phyloP scores from a whole-genome alignment of 2,888 invertebrate genomes.

The Dryobotodes eremita region DNA sequence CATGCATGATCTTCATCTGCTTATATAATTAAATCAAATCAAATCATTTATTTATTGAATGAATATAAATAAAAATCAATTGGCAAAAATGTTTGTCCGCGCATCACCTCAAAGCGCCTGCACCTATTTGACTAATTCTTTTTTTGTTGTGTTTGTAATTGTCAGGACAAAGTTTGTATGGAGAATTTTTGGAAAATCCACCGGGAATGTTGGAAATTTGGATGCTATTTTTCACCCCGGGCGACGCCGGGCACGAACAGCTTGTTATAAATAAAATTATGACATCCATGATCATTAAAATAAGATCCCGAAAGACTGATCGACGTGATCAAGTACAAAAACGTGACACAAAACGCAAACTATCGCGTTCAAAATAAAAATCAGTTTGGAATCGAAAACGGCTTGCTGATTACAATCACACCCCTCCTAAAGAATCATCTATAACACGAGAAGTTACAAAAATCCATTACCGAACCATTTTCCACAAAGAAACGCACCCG shows the following conservation, averaged over 20 bases:
- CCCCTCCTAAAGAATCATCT: constrained; percentile 48
- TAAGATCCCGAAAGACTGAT: constrained; percentile 39
- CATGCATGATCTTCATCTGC: neutral
- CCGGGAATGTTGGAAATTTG: too few species aligned
- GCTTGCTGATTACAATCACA: constrained; percentile 52
- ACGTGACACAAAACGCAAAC: constrained; percentile 27
- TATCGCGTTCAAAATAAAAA: constrained; percentile 29
- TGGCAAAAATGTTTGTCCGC: too few species aligned
- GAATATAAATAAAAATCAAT: too few species aligned
- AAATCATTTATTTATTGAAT: too few species aligned
- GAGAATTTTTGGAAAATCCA: too few species aligned
- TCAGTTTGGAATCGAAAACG: constrained; percentile 24
- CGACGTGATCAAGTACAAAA: constrained; percentile 18
- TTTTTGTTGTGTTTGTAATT: too few species aligned
- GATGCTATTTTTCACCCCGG: too few species aligned
- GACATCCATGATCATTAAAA: constrained; percentile 20
- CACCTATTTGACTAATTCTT: too few species aligned
- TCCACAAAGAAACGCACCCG: constrained; percentile 35
- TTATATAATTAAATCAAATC: too few species aligned
- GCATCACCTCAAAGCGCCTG: too few species aligned
- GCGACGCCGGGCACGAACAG: too few species aligned
- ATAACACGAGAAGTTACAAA: constrained; percentile 45
- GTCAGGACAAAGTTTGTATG: too few species aligned
- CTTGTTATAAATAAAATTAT: constrained; percentile 12
- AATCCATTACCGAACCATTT: constrained; percentile 60